Conservation (phyloP, 1,140 invertebrate species). For the Drepana arcuata region DNA sequence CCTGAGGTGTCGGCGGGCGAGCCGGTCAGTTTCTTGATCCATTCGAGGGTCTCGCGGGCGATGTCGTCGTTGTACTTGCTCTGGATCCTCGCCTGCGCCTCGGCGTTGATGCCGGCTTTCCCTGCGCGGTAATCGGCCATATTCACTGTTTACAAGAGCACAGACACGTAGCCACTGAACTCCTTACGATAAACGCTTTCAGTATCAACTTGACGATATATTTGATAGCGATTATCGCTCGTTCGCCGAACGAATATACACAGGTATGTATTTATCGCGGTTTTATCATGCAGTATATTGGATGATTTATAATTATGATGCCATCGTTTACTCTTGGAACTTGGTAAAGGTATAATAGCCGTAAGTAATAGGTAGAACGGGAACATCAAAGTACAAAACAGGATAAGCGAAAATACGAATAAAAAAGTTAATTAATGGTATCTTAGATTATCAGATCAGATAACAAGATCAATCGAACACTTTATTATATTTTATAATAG, state of each 20-base stretch:
- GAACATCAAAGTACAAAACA: too few relatives aligned
- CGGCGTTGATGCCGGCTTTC: slow-evolving; percentile 64
- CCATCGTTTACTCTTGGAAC: too few relatives aligned
- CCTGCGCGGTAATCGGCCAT: slow-evolving; percentile 61
- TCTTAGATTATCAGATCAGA: too few relatives aligned
- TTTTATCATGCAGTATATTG: slow-evolving; percentile 38
- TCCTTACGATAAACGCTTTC: slow-evolving; percentile 44
- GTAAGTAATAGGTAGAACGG: too few relatives aligned
- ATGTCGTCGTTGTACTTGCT: slow-evolving; percentile 96
- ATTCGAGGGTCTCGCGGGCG: slow-evolving; percentile 90
- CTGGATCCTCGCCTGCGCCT: slow-evolving; percentile 78
- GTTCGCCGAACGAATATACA: slow-evolving; percentile 31
- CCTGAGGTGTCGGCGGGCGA: slow-evolving; percentile 86
- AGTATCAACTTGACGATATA: slow-evolving; percentile 41
- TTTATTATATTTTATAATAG: too few relatives aligned
- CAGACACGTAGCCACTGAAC: slow-evolving; percentile 60
- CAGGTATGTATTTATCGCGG: slow-evolving; percentile 27
- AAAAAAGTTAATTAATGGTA: too few relatives aligned
- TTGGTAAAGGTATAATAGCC: too few relatives aligned
- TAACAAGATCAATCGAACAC: too few relatives aligned
- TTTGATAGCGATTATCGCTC: slow-evolving; percentile 49
- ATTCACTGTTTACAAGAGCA: slow-evolving; percentile 44
- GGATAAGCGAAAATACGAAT: too few relatives aligned
- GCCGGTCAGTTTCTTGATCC: slow-evolving; percentile 88
- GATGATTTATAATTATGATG: slow-evolving; percentile 34